A percentile compares a stretch with the other conserved stretches of the same genome.
Conservation (phyloP, 2,888 invertebrate species). For the Dicycla oo region DNA sequence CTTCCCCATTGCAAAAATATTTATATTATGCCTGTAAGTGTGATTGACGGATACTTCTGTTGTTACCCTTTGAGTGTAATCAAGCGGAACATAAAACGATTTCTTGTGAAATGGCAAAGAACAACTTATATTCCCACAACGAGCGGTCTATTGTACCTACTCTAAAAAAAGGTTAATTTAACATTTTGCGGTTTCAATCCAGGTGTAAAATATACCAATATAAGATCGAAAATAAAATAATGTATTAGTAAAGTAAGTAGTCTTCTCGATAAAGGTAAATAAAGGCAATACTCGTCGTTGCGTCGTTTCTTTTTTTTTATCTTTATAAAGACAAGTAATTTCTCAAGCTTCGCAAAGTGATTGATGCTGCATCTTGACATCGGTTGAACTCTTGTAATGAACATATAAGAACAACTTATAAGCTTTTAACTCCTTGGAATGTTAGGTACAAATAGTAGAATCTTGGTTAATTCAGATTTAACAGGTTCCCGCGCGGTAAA, state of each 20-base stretch:
- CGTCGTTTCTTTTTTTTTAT: conserved; percentile 38
- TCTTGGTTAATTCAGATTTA: neutral
- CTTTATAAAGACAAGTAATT: conserved; percentile 46
- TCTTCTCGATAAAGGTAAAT: conserved; percentile 37
- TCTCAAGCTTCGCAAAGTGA: conserved; percentile 48
- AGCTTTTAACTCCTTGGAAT: conserved; percentile 19
- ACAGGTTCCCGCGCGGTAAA: no score
- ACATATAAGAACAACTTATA: conserved; percentile 25
- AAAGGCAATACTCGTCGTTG: conserved; percentile 32
- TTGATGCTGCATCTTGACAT: conserved; percentile 55
- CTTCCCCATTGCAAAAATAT: no score
- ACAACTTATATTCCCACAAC: conserved; percentile 72
- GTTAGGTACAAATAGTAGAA: neutral
- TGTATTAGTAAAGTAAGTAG: conserved; percentile 38
- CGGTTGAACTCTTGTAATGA: conserved; percentile 48
- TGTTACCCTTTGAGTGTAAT: conserved; percentile 60
- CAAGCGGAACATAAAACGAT: conserved; percentile 83
- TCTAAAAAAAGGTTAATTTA: conserved; percentile 74
- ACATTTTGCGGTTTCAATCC: conserved; percentile 75
- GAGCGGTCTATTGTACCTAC: conserved; percentile 63
- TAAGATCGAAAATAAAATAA: conserved; percentile 44
- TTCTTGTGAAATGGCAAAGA: conserved; percentile 78
- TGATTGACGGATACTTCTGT: conserved; percentile 41
- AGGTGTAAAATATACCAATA: conserved; percentile 62
- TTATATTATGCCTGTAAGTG: conserved; percentile 39